A percentile compares a stretch with the other conserved stretches of the same genome.
Evolutionary conservation across 2,888 invertebrate species (phyloP).

Genomic region (Eilema sororculum): DNA sequence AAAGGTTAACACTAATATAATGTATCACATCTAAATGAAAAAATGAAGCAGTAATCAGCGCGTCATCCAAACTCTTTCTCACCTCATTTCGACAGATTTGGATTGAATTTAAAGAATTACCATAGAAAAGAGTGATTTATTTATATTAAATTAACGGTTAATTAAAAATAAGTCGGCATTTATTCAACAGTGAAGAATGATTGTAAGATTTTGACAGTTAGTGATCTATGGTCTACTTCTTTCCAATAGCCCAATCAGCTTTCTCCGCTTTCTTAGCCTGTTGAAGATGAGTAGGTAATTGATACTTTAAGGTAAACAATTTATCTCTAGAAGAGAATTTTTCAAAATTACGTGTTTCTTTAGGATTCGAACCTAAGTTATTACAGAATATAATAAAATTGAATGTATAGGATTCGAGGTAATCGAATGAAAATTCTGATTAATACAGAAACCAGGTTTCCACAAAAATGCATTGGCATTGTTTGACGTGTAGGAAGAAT

Average conservation of each 20-base stretch:
- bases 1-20: conserved; percentile 49
- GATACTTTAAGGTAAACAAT: conserved; percentile 41
- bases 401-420: neutral
- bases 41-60: conserved; percentile 66
- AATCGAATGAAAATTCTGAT: neutral
- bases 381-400: neutral
- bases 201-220: conserved; percentile 55
- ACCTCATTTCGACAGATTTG: conserved; percentile 67
- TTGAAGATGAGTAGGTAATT: conserved; percentile 76
- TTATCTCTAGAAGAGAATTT: conserved; percentile 10
- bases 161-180: conserved; percentile 69
- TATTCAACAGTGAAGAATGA: conserved; percentile 60
- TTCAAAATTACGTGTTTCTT: conserved; percentile 5
- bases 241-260: conserved; percentile 89
- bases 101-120: conserved; percentile 61
- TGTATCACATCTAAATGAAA: conserved; percentile 51
- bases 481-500: conserved; percentile 7
- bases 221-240: conserved; percentile 83
- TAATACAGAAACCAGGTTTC: neutral
- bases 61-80: conserved; percentile 72
- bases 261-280: conserved; percentile 93
- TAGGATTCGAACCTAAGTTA: conserved; percentile 11
- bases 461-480: neutral
- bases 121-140: conserved; percentile 70
- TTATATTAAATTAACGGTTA: conserved; percentile 68